Evolutionary conservation across 2,113 vertebrate genomes (phyloP), one percentile per base, ranked within the genome.

Genomic region (Boleophthalmus pectinirostris): DNA sequence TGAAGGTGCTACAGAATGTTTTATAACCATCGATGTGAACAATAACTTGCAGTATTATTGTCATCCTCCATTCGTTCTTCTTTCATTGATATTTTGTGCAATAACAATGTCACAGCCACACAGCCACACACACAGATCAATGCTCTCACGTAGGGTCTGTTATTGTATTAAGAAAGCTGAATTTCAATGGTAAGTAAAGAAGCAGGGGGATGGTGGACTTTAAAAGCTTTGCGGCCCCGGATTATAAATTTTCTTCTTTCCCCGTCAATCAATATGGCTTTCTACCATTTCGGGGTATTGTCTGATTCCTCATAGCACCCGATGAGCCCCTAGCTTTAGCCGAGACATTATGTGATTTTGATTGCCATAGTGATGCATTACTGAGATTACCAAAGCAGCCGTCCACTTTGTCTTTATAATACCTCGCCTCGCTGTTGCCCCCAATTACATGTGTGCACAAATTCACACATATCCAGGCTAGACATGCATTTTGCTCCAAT

Each of bases 241-340:
- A 75, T 76, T 87, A 77, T 80, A 80, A 72, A 74, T 87, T 82
- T 79, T 81, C 65, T 83, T 35, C 66, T 78, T 77, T 82, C 33
- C 67, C 72, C 60, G 58, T 78, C 16, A 68, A 86, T 85, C 85
- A 82, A 85, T 87, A 78, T n/a, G 75, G 47, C 66, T 85, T 82
- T 82, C 61, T 74, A 60, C 77, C 58, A 80, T 82, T 66, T 74
- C 54, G 56, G 49, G 67, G 57, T 78, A 66, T 58, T 77, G 70
- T 85, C 86, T 79, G 74, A 84, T 82, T 84, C 81, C 58, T 88
- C 70, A 90, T 86, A 54, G 35, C 54, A n/a, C 69, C 56, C 80
- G 78, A 84, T 79, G 79, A 80, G 61, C 61, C 72, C 61, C 38
- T 38, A 49, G 66, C 76, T 68, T 75, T 70, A 25, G 24, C 29